phyloP scores from a whole-genome alignment of 1,140 invertebrate species.

The Brachionus asplanchnoidis region DNA sequence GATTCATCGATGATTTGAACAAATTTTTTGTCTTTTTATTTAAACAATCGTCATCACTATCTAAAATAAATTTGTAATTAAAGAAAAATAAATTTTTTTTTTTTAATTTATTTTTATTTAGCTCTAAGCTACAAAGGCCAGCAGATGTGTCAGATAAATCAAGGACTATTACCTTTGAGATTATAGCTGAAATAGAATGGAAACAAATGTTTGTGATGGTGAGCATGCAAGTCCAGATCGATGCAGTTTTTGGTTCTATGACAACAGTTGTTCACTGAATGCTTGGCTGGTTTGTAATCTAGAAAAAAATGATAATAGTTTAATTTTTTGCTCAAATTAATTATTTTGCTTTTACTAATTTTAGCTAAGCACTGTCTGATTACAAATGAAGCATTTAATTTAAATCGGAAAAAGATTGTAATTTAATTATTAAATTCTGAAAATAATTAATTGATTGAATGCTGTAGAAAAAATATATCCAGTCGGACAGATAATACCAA shows the following conservation, averaged over 20 bases:
- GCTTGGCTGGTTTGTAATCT: neutral
- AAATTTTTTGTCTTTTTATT: constrained; percentile 32
- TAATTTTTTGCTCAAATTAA: neutral
- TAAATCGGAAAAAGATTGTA: neutral
- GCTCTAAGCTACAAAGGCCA: neutral
- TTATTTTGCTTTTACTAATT: neutral
- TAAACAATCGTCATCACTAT: constrained; percentile 38
- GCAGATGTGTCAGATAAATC: neutral
- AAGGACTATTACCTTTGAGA: constrained; percentile 34
- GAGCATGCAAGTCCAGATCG: neutral
- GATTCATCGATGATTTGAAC: constrained; percentile 39
- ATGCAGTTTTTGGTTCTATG: neutral
- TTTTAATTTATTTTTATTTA: neutral
- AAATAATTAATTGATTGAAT: neutral
- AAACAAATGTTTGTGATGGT: constrained; percentile 40
- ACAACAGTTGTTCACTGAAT: neutral
- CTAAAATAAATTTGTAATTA: neutral
- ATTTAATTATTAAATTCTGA: neutral
- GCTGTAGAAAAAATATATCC: neutral
- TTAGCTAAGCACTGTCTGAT: neutral
- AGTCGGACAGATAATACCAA: neutral
- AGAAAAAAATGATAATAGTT: neutral
- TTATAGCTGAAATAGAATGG: constrained; percentile 41
- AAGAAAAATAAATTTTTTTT: neutral
- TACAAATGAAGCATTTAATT: neutral